Percentiles rank a stretch among this genome's conserved stretches.
phyloP scores from a whole-genome alignment of 2,113 vertebrate species.

The Mormyrus lacerda region DNA sequence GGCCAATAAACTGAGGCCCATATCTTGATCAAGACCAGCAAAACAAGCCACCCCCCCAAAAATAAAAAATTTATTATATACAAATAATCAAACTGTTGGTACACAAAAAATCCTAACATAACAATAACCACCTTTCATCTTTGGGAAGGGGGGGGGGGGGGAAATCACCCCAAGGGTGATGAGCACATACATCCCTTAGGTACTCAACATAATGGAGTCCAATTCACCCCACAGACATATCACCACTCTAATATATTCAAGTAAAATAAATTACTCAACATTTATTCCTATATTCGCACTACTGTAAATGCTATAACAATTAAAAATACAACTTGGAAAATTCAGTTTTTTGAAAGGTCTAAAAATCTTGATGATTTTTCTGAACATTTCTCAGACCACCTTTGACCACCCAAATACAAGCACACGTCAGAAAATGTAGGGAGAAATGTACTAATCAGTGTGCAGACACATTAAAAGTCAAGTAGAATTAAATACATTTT shows the following conservation, averaged over 20 bases:
- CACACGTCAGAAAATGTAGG: not conserved
- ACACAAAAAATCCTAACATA: not conserved
- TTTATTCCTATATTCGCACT: not conserved
- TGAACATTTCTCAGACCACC: not conserved
- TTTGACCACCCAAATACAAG: not conserved
- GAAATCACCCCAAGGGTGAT: not conserved
- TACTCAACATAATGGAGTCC: not conserved
- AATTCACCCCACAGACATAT: not conserved
- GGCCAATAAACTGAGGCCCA: not conserved
- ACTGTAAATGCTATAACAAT: not conserved
- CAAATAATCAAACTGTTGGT: not conserved
- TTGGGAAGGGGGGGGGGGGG: no score
- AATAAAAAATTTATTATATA: not conserved
- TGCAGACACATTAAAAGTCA: not conserved
- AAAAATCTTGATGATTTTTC: not conserved
- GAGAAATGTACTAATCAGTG: not conserved
- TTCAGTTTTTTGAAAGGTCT: not conserved
- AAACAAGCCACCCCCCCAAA: not conserved
- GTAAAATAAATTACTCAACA: not conserved
- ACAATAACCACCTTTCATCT: not conserved
- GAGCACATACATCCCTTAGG: not conserved
- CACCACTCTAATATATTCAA: not conserved
- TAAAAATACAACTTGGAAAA: not conserved
- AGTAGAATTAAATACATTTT: not conserved
- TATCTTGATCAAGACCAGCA: not conserved